Conservation (phyloP, 2,113 vertebrate species). For the Platichthys flesus region DNA sequence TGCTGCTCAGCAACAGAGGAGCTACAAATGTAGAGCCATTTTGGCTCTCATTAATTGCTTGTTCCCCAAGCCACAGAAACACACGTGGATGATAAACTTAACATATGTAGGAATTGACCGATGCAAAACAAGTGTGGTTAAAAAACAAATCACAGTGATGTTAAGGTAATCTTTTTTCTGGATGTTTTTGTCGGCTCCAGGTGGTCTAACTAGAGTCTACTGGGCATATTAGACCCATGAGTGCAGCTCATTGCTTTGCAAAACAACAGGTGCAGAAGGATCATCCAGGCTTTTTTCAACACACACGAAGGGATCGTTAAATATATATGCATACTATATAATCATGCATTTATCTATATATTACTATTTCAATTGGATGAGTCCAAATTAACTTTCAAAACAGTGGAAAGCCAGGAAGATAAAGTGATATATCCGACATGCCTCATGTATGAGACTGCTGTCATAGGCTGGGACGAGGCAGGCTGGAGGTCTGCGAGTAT, state of each 20-base stretch:
- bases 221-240: conserved; percentile 30
- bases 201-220: neutral
- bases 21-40: conserved; percentile 55
- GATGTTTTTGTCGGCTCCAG: conserved; percentile 9
- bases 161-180: conserved; percentile 5
- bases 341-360: no score
- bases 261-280: conserved; percentile 55
- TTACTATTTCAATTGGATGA: no score
- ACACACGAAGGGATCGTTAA: conserved; percentile 1
- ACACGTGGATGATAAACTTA: conserved; percentile 21
- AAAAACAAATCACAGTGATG: conserved; percentile 39
- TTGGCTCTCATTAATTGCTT: conserved; percentile 48
- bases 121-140: neutral
- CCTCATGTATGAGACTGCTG: no score
- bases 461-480: no score
- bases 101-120: neutral
- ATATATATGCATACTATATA: neutral
- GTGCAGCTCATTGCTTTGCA: conserved; percentile 15
- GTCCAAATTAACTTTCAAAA: no score
- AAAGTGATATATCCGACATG: no score
- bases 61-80: conserved; percentile 30
- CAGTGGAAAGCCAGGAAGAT: no score
- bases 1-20: conserved; percentile 56
- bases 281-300: conserved; percentile 41
- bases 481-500: no score